phyloP scores from a whole-genome alignment of 2,113 vertebrate species.

The Entosphenus tridentatus region DNA sequence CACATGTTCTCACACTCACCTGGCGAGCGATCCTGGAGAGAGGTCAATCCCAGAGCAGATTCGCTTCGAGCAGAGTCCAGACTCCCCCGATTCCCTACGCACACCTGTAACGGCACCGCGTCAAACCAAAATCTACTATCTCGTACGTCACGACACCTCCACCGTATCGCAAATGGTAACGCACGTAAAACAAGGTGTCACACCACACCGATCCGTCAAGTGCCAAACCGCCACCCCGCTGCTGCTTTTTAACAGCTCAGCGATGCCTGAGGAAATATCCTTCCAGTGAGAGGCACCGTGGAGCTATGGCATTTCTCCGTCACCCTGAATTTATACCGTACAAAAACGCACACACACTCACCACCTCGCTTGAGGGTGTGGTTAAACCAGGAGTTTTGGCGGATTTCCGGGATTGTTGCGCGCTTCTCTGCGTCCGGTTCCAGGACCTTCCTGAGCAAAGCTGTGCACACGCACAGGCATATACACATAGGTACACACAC shows the following conservation, averaged over 20 bases:
- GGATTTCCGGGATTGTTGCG: constrained; percentile 17
- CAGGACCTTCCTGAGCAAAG: constrained; percentile 60
- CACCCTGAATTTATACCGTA: not conserved
- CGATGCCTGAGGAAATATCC: not conserved
- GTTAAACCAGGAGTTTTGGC: not conserved
- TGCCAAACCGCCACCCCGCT: not conserved
- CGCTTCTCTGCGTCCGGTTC: constrained; percentile 34
- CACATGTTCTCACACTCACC: constrained; percentile 16
- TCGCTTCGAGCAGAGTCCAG: constrained; percentile 29
- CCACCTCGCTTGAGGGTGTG: constrained; percentile 2
- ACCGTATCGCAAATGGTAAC: no score
- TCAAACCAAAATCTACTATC: no score
- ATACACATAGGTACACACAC: not conserved
- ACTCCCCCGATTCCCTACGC: constrained; percentile 21
- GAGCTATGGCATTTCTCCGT: not conserved
- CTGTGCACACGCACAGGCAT: constrained; percentile 20
- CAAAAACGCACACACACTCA: no score
- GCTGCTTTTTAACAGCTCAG: not conserved
- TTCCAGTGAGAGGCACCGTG: not conserved
- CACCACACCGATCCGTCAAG: not conserved
- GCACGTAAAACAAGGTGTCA: not conserved
- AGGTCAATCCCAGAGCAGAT: constrained; percentile 31
- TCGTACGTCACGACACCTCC: no score
- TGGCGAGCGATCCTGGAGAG: constrained; percentile 16
- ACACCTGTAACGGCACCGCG: constrained; percentile 15